A percentile compares a stretch with the other conserved stretches of the same genome.
These are phyloP conservation scores for Aleiodes sp. DNA, from an alignment of 1,140 invertebrate genomes.

Conservation along the genomic window DNA sequence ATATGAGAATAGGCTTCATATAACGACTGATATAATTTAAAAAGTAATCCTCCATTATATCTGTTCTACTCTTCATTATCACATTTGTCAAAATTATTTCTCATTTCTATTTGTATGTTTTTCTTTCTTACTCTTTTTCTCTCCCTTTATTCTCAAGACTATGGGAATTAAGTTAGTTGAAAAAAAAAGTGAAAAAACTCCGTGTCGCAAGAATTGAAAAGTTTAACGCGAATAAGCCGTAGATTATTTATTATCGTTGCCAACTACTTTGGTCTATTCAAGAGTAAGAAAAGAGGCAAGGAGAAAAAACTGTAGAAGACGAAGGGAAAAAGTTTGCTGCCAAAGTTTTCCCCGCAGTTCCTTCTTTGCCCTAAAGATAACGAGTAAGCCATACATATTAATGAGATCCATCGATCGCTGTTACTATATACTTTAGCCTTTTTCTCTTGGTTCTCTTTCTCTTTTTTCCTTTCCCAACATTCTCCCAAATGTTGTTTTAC, in stretches of 20 bases:
- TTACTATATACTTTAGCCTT: not conserved
- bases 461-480: not conserved
- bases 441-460: not conserved
- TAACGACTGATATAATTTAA: not conserved
- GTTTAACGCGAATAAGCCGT: constrained; percentile 16
- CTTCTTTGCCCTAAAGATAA: constrained; percentile 9
- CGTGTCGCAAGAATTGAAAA: constrained; percentile 7
- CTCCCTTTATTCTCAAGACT: too few species aligned
- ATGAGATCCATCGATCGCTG: constrained; percentile 32
- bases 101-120: too few species aligned
- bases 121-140: too few species aligned
- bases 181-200: not conserved
- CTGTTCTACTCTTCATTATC: too few species aligned
- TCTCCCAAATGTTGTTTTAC: constrained; percentile 1
- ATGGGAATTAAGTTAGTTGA: too few species aligned
- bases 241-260: constrained; percentile 43
- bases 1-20: constrained; percentile 5
- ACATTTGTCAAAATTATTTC: too few species aligned
- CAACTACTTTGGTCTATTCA: constrained; percentile 30
- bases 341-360: constrained; percentile 11
- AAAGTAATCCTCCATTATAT: not conserved
- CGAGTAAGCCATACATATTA: constrained; percentile 44
- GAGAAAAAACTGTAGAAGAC: not conserved
- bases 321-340: constrained; percentile 27
- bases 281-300: constrained; percentile 1